Percentiles rank a stretch among this genome's conserved stretches.
phyloP scores from a whole-genome alignment of 2,113 vertebrate genomes.

The Xiphophorus maculatus region DNA sequence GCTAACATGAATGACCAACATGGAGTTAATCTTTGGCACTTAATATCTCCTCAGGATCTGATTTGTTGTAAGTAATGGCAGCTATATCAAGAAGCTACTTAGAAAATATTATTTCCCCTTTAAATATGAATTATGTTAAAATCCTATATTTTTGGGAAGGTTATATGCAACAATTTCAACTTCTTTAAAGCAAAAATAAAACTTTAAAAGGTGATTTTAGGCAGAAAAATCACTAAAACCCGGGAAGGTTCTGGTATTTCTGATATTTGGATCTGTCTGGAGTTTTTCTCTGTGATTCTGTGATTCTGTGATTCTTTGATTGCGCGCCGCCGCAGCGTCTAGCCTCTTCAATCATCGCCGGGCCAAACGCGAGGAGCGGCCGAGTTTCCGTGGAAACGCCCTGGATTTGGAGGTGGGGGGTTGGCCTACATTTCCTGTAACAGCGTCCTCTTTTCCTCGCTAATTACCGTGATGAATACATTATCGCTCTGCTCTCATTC shows the following conservation, averaged over 20 bases:
- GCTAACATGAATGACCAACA: no score
- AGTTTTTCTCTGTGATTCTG: slow-evolving; percentile 29
- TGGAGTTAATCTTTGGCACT: no score
- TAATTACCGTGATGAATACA: slow-evolving; percentile 75
- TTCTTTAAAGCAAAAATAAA: no score
- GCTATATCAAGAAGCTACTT: no score
- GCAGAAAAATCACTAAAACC: no score
- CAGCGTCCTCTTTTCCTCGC: slow-evolving; percentile 63
- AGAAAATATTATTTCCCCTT: no score
- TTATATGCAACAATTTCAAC: no score
- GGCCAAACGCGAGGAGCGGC: slow-evolving; percentile 49
- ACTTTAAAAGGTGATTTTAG: no score
- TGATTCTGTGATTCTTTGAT: slow-evolving; percentile 44
- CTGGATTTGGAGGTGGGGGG: slow-evolving; percentile 55
- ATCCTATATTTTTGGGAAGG: no score
- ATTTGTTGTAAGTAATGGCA: no score
- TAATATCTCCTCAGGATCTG: no score
- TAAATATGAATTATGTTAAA: no score
- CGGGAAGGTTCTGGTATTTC: background rate
- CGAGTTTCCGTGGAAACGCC: slow-evolving; percentile 67
- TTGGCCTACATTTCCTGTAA: slow-evolving; percentile 69
- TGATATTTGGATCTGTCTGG: background rate
- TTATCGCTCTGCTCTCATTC: slow-evolving; percentile 55
- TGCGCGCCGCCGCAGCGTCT: slow-evolving; percentile 38
- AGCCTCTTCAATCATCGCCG: slow-evolving; percentile 61